Percentiles rank a stretch among this genome's conserved stretches.
phyloP scores from a whole-genome alignment of 2,113 vertebrate species.

The Leptobrachium ailaonicum region DNA sequence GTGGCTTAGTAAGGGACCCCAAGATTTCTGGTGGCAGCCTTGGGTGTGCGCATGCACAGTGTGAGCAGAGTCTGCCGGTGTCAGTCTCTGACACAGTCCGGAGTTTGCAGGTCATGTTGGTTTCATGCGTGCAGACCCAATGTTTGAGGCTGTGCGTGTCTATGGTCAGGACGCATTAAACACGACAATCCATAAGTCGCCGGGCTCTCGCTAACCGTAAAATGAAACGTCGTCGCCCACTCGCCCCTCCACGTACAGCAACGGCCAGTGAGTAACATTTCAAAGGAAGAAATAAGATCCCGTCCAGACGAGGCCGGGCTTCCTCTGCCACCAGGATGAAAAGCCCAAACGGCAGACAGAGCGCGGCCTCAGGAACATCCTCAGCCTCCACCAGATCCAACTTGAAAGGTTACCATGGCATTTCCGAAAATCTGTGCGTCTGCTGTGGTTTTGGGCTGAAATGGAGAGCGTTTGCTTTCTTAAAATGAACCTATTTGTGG shows the following conservation, averaged over 20 bases:
- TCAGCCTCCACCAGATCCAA: neutral
- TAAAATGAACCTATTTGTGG: neutral
- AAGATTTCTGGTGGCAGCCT: too few species aligned
- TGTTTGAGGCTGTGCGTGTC: too few species aligned
- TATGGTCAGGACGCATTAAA: too few species aligned
- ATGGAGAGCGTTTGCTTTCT: neutral
- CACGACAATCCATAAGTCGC: too few species aligned
- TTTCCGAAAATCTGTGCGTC: slow-evolving; percentile 21
- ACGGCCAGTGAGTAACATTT: slow-evolving; percentile 35
- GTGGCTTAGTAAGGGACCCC: too few species aligned
- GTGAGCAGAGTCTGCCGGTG: too few species aligned
- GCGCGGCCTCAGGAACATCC: slow-evolving; percentile 17
- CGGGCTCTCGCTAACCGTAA: too few species aligned
- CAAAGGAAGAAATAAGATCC: slow-evolving; percentile 14
- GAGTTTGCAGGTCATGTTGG: too few species aligned
- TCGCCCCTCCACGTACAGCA: neutral
- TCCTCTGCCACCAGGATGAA: slow-evolving; percentile 23
- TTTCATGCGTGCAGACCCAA: too few species aligned
- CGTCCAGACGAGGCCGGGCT: slow-evolving; percentile 38
- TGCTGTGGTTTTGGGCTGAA: slow-evolving; percentile 39
- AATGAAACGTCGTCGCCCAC: too few species aligned
- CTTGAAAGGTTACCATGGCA: slow-evolving; percentile 30
- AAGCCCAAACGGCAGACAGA: slow-evolving; percentile 10
- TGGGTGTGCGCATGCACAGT: too few species aligned
- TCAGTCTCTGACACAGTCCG: too few species aligned